A percentile compares a stretch with the other conserved stretches of the same genome.
phyloP scores from a whole-genome alignment of 1,140 invertebrate species.

The Zaprionus capensis region DNA sequence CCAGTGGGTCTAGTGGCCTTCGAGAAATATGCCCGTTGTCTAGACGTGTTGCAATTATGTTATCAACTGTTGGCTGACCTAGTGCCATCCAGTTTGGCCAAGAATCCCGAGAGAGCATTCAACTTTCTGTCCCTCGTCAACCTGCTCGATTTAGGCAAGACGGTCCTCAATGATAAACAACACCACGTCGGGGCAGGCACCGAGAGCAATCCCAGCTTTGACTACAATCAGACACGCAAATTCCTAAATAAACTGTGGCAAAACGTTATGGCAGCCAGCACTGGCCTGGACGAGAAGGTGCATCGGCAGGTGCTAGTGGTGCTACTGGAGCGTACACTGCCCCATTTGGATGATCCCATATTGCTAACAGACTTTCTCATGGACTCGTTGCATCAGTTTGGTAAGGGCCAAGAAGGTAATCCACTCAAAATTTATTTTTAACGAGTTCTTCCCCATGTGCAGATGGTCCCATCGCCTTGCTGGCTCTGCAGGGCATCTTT shows the following conservation, averaged over 20 bases:
- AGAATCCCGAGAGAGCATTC: constrained; percentile 80
- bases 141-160: constrained; percentile 73
- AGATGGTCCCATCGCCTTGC: constrained; percentile 94
- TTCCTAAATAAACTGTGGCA: constrained; percentile 89
- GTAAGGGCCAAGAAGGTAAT: constrained; percentile 84
- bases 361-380: constrained; percentile 96
- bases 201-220: constrained; percentile 58
- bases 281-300: constrained; percentile 87
- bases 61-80: constrained; percentile 86
- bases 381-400: constrained; percentile 91
- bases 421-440: neutral
- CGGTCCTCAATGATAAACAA: constrained; percentile 41
- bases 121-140: constrained; percentile 90
- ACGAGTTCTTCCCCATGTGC: constrained; percentile 36
- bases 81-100: constrained; percentile 56
- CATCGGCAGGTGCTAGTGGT: constrained; percentile 92
- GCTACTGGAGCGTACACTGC: constrained; percentile 92
- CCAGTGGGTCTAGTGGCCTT: constrained; percentile 86
- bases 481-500: constrained; percentile 97
- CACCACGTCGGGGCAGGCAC: constrained; percentile 34
- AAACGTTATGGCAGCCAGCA: constrained; percentile 88
- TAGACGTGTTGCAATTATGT: constrained; percentile 87
- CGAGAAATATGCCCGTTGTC: constrained; percentile 87
- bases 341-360: constrained; percentile 92
- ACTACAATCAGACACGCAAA: constrained; percentile 81